phyloP scores from a whole-genome alignment of 2,797 vertebrate species.

The Lutjanus campechanus region DNA sequence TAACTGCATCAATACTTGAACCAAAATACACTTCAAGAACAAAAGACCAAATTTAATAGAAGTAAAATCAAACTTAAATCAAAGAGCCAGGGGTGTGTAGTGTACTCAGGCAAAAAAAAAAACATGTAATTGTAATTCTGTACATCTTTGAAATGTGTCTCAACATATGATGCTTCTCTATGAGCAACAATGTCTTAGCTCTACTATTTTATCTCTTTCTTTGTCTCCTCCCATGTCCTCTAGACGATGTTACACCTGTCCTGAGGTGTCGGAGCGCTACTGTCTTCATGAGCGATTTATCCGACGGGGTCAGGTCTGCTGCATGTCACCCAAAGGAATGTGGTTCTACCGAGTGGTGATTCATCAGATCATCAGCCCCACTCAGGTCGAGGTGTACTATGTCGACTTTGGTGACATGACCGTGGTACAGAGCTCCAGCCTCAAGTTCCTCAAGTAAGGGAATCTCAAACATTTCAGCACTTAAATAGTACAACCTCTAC shows the following conservation, averaged over 20 bases:
- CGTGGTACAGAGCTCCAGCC: conserved; percentile 82
- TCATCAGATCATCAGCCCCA: conserved; percentile 85
- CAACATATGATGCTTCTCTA: neutral
- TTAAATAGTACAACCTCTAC: neutral
- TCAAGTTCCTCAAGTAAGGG: conserved; percentile 95
- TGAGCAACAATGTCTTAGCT: neutral
- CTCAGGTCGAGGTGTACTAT: conserved; percentile 91
- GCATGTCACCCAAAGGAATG: conserved; percentile 83
- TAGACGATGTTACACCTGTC: conserved; percentile 90
- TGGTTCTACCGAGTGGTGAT: conserved; percentile 95
- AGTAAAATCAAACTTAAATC: too few species aligned
- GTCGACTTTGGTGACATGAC: conserved; percentile 90
- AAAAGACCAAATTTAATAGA: too few species aligned
- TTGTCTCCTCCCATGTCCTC: neutral
- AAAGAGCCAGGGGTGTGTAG: too few species aligned
- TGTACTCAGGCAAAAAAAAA: too few species aligned
- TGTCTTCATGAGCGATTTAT: conserved; percentile 86
- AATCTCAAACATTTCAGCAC: neutral
- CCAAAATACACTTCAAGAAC: neutral
- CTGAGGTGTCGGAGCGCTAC: conserved; percentile 89
- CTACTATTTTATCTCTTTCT: neutral
- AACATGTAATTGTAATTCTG: too few species aligned
- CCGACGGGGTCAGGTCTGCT: conserved; percentile 91
- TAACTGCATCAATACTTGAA: neutral
- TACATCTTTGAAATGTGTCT: neutral